Base-by-base conservation (phyloP, 2,113 vertebrate genomes). In the Nanorana parkeri region DNA sequence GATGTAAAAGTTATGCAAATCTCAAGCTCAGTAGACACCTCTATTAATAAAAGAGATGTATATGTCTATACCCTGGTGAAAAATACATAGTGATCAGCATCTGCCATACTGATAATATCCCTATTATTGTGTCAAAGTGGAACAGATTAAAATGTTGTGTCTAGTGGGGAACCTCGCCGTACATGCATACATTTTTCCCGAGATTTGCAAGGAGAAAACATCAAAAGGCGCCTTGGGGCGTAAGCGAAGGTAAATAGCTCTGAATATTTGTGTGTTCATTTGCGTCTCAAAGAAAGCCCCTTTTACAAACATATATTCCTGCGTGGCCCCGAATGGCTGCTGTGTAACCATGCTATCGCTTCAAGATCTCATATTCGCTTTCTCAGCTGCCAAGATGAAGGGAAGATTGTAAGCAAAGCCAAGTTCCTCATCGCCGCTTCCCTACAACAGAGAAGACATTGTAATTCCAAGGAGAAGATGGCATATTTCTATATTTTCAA, bases 251-350 rank as follows among this genome's bases (percentile, higher is more conserved):
- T 60, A 61, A 61, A 75, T 24, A 41, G 55, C 55, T 60, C 55
- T 75, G 55, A 60, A 41, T 61, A 61, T 60, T 29, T 17, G 72
- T 61, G 72, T 41, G 55, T 75, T 61, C 11, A 32, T 24, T 75
- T 41, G 58, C 60, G 55, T 75, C 72, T 60, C 55, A 75, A 60
- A 41, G 29, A 55, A 36, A 75, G 20, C 23, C 32, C 29, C 54
- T 56, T 58, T n/a, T 74, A 26, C 55, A 75, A 61, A 75, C 72
- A 75, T 75, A 41, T 58, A 61, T 75, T 32, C 72, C 72, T 61
- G 52, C 21, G 29, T 55, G 72, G 29, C 55, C 4, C 20, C 23
- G 68, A 71, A 51, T 51, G 3, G 24, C 68, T 71, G 28, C 55
- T 41, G 11, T 75, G 55, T 41, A 56, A 61, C 60, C 29, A 47